These are phyloP conservation scores for Teleiodes luculella DNA, from an alignment of 2,888 invertebrate species.

Conservation along the genomic window DNA sequence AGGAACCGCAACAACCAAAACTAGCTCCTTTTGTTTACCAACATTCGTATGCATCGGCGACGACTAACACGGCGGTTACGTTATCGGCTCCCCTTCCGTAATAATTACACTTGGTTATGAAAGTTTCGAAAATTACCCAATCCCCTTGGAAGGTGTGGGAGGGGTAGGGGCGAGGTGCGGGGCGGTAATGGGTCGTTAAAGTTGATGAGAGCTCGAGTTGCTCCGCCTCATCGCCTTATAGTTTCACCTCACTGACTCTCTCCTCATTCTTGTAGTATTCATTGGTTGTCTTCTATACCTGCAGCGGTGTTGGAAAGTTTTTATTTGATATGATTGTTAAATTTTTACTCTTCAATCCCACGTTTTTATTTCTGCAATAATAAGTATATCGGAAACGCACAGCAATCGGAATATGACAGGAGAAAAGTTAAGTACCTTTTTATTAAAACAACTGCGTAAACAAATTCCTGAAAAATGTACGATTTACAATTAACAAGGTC, in stretches of 20 bases:
- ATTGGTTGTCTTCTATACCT: too few relatives aligned
- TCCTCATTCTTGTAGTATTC: too few relatives aligned
- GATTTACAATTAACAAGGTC: too few relatives aligned
- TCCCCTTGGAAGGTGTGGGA: conserved; percentile 45
- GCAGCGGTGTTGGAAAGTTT: too few relatives aligned
- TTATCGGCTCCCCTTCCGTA: conserved; percentile 68
- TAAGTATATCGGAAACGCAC: too few relatives aligned
- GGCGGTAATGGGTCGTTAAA: conserved; percentile 73
- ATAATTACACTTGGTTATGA: conserved; percentile 55
- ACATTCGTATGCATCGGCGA: conserved; percentile 11
- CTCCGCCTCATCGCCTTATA: conserved; percentile 37
- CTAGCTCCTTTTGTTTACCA: background rate
- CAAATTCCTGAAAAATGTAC: too few relatives aligned
- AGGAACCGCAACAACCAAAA: background rate
- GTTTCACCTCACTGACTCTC: conserved; percentile 33
- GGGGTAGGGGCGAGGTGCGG: conserved; percentile 25
- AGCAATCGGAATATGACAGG: too few relatives aligned
- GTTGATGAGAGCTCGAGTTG: conserved; percentile 66
- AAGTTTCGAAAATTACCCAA: conserved; percentile 64
- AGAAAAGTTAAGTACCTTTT: too few relatives aligned
- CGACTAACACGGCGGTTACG: conserved; percentile 50
- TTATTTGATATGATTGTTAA: too few relatives aligned
- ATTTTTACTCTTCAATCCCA: too few relatives aligned
- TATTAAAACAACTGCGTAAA: too few relatives aligned
- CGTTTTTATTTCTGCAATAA: too few relatives aligned